These are phyloP conservation scores for Macrobrachium rosenbergii DNA, from an alignment of 1,140 invertebrate genomes.

Conservation along the genomic window DNA sequence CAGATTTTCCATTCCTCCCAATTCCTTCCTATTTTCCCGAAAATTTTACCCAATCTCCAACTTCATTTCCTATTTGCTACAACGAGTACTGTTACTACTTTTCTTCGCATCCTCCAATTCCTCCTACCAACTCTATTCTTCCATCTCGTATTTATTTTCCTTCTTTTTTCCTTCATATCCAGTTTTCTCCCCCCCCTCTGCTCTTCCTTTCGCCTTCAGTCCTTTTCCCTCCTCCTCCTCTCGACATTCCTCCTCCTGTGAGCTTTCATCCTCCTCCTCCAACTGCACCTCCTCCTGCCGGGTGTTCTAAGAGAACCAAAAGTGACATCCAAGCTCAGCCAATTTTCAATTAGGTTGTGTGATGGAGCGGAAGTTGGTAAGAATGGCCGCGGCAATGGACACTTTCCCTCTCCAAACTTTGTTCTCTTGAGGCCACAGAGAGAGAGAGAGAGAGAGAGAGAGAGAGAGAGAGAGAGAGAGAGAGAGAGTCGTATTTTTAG, in stretches of 20 bases:
- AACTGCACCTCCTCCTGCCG: neutral
- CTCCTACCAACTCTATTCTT: neutral
- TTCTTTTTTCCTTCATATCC: neutral
- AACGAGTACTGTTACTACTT: neutral
- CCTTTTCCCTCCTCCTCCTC: neutral
- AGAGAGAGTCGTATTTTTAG: neutral
- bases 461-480: neutral
- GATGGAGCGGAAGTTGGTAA: constrained; percentile 23
- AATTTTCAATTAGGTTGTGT: constrained; percentile 19
- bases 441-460: neutral
- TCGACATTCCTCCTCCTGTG: neutral
- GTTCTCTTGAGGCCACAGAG: neutral
- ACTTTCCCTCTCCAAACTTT: constrained; percentile 19
- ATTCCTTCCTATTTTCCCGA: too few species aligned
- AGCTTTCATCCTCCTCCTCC: neutral
- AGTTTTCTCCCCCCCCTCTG: neutral
- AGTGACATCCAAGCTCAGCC: constrained; percentile 20
- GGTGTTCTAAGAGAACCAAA: neutral
- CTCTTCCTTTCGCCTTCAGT: too few species aligned
- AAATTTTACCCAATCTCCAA: too few species aligned
- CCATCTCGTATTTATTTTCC: too few species aligned
- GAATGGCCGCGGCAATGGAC: constrained; percentile 12
- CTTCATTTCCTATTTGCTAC: too few species aligned
- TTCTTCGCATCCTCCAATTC: neutral
- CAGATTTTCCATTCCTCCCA: too few species aligned